Percentiles rank a stretch among this genome's conserved stretches.
Conservation (phyloP, 2,888 invertebrate genomes). For the Dorcus parallelipipedus region DNA sequence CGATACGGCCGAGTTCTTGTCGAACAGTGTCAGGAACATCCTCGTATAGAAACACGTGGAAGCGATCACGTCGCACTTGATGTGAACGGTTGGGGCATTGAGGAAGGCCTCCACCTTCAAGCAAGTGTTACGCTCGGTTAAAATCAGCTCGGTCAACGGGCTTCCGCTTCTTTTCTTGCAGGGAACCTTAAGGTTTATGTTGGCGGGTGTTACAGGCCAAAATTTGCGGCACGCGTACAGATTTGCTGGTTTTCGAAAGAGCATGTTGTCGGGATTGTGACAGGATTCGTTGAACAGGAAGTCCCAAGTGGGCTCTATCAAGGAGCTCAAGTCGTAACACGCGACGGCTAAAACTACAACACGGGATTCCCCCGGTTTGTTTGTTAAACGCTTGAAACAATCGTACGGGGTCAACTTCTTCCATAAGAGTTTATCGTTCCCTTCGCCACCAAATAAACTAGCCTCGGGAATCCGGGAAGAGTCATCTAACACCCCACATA, state of each 20-base stretch:
- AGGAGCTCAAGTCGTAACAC: conserved; percentile 18
- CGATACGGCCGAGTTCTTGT: conserved; percentile 19
- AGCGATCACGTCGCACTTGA: conserved; percentile 4
- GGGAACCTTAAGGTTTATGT: conserved; percentile 17
- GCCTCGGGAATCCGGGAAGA: background rate
- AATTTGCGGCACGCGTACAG: background rate
- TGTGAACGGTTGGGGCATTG: conserved; percentile 15
- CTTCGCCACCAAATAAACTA: conserved; percentile 21
- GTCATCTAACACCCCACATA: conserved; percentile 18
- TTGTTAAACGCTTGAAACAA: too few relatives aligned
- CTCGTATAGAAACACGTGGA: conserved; percentile 19
- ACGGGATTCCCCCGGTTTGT: too few relatives aligned
- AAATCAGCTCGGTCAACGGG: conserved; percentile 24
- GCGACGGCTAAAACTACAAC: conserved; percentile 22
- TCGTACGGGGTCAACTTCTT: conserved; percentile 3
- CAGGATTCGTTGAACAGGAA: conserved; percentile 17
- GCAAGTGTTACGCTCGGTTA: conserved; percentile 21
- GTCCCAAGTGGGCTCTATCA: conserved; percentile 24
- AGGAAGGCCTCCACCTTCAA: conserved; percentile 29
- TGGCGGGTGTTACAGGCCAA: conserved; percentile 13
- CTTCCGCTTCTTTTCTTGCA: conserved; percentile 10
- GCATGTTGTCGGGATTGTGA: conserved; percentile 21
- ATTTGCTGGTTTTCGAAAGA: conserved; percentile 9
- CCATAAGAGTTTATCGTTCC: conserved; percentile 13
- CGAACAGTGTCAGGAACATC: conserved; percentile 25